Percentiles rank a stretch among this genome's conserved stretches.
phyloP scores from a whole-genome alignment of 2,888 invertebrate species.

The Eulithis prunata region DNA sequence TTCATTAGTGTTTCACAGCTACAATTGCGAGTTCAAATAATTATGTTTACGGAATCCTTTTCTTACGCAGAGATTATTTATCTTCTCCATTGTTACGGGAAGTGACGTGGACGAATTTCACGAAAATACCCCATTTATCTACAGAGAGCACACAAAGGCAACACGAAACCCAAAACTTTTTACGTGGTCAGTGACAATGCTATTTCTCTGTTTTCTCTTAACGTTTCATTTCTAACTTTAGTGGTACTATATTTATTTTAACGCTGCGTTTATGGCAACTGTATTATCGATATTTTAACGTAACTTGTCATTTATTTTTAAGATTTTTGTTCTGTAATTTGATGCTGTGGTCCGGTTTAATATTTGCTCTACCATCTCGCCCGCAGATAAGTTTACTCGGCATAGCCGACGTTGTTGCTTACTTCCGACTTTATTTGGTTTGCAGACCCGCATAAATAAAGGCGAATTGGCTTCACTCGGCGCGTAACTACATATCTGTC shows the following conservation, averaged over 20 bases:
- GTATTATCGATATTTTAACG: slow-evolving; percentile 51
- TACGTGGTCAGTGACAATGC: slow-evolving; percentile 82
- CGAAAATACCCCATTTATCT: slow-evolving; percentile 82
- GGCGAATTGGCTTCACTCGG: slow-evolving; percentile 56
- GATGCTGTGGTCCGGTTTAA: slow-evolving; percentile 62
- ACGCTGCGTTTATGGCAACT: slow-evolving; percentile 48
- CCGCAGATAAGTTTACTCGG: slow-evolving; percentile 75
- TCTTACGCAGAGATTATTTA: slow-evolving; percentile 82
- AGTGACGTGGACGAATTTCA: slow-evolving; percentile 82
- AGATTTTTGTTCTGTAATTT: slow-evolving; percentile 56
- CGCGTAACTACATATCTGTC: slow-evolving; percentile 59
- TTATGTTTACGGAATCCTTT: slow-evolving; percentile 83
- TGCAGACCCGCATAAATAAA: slow-evolving; percentile 79
- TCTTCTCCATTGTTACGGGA: slow-evolving; percentile 80
- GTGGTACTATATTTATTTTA: slow-evolving; percentile 65
- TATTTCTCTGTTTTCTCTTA: slow-evolving; percentile 78
- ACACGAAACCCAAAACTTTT: slow-evolving; percentile 82
- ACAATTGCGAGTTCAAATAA: slow-evolving; percentile 82
- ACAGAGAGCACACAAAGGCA: slow-evolving; percentile 77
- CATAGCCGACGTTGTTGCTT: slow-evolving; percentile 56
- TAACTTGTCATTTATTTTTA: slow-evolving; percentile 51
- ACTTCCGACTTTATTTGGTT: slow-evolving; percentile 74
- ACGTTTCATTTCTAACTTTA: slow-evolving; percentile 73
- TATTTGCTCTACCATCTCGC: slow-evolving; percentile 71
- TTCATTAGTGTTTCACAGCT: slow-evolving; percentile 79